These are phyloP conservation scores for Diadema setosum DNA, from an alignment of 35 echinoderm and acorn worm species.

Conservation along the genomic window DNA sequence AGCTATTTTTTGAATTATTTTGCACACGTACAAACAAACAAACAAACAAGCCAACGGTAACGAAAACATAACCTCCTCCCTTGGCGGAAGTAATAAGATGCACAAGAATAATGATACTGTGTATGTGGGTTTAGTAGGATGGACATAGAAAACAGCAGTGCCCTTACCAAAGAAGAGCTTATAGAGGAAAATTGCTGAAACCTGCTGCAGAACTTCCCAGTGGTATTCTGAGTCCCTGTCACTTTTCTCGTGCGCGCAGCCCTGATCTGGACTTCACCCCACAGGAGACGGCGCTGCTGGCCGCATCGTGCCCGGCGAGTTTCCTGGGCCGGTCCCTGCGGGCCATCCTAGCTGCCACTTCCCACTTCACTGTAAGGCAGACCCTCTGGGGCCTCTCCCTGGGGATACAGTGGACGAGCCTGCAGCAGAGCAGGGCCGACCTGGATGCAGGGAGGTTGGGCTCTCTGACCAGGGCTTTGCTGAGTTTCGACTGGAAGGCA, in stretches of 20 bases:
- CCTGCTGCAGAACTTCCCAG: too few species aligned
- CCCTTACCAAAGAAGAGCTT: too few species aligned
- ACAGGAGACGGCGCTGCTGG: constrained; percentile 12
- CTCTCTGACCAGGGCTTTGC: background rate
- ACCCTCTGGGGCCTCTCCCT: constrained; percentile 45
- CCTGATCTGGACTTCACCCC: constrained; percentile 1
- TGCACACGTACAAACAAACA: too few species aligned
- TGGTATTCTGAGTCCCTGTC: too few species aligned
- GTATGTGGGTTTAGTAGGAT: too few species aligned
- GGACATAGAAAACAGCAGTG: too few species aligned
- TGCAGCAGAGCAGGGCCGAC: constrained; percentile 9
- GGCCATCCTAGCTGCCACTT: constrained; percentile 25
- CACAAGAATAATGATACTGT: too few species aligned
- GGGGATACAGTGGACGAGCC: constrained; percentile 32
- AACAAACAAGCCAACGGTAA: too few species aligned
- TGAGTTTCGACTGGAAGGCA: background rate
- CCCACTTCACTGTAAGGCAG: constrained; percentile 65
- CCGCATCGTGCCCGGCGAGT: constrained; percentile 23
- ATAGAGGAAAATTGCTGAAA: too few species aligned
- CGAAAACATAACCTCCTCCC: too few species aligned
- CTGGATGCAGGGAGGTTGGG: background rate
- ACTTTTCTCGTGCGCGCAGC: background rate
- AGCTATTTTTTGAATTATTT: too few species aligned
- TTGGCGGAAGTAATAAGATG: too few species aligned
- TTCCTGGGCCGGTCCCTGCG: constrained; percentile 7